A percentile compares a stretch with the other conserved stretches of the same genome.
phyloP scores from a whole-genome alignment of 2,888 invertebrate genomes.

The Pseudococcus viburni region DNA sequence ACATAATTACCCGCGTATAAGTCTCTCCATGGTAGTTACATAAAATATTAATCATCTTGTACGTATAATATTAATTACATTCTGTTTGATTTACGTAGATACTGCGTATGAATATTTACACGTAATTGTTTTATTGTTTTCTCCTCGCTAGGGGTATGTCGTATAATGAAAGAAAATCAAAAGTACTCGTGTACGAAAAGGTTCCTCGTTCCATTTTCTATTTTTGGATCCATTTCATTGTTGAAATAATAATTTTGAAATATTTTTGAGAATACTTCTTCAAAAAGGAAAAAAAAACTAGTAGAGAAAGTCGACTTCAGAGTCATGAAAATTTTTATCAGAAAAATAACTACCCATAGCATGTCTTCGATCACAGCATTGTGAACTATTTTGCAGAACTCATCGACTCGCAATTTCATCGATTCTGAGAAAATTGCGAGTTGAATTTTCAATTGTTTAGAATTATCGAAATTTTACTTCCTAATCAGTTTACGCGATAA shows the following conservation, averaged over 20 bases:
- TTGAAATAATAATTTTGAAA: neutral
- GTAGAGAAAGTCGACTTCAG: neutral
- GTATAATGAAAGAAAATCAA: too few relatives aligned
- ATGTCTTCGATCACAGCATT: too few relatives aligned
- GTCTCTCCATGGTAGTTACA: conserved; percentile 34
- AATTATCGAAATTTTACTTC: neutral
- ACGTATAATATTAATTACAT: conserved; percentile 12
- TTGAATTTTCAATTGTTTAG: neutral
- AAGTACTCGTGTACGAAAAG: too few relatives aligned
- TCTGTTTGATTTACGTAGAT: neutral
- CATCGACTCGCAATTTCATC: too few relatives aligned
- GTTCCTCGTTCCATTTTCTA: too few relatives aligned
- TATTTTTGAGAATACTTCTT: neutral
- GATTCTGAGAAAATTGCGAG: too few relatives aligned
- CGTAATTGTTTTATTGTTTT: neutral
- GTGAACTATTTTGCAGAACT: too few relatives aligned
- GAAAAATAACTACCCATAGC: too few relatives aligned
- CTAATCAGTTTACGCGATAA: conserved; percentile 18
- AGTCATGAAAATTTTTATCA: too few relatives aligned
- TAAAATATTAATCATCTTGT: conserved; percentile 6
- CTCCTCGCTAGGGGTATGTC: too few relatives aligned
- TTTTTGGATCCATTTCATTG: too few relatives aligned
- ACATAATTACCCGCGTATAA: conserved; percentile 31
- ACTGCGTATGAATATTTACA: conserved; percentile 19
- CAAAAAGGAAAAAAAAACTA: neutral